Evolutionary conservation across 2,113 vertebrate genomes (phyloP), one percentile per base, ranked within the genome.

Genomic region (Macquaria ambigua): DNA sequence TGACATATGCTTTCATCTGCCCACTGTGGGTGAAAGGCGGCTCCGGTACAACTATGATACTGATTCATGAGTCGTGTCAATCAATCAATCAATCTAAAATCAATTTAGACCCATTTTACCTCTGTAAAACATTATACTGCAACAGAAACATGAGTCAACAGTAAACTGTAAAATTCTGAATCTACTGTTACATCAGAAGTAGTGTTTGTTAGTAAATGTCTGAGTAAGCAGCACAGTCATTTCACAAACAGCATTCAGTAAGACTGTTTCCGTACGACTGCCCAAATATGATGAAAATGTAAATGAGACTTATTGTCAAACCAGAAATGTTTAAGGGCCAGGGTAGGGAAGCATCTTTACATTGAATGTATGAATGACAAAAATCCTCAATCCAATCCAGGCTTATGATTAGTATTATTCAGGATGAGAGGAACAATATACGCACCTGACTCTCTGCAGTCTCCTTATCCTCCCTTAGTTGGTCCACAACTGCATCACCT

Each of bases 381-480:
- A 87, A 66, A 37, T 8, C 23, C 16, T 34, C 3, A 34, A 64
- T 1, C 61, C 52, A 64, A 34, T 43, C 37, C 48, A 50, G 21
- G 10, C 46, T 6, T 18, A 21, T 25, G 23, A 23, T 20, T 31
- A 4, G 34, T 59, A 8, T 20, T 31, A 78, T 41, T 68, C 15
- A 25, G 25, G 25, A 20, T 6, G 61, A 82, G 53, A 28, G 8
- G 23, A 8, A 48, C 28, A 6, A 5, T 6, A 43, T 9, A 83
- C 76, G 55, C 95, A 99, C 98, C 97, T 98, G 97, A 89, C 95
- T 96, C 87, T 98, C 97, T 64, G 97, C 94, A n/a, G 92, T 94
- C 62, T 96, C 95, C 82, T 96, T 95, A 21, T 97, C 97, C 15
- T 99, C 97, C 64, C 95, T 96, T 79, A 95, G 89, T 59, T 96